Conservation (phyloP, 2,888 invertebrate species). For the Apamea monoglypha region DNA sequence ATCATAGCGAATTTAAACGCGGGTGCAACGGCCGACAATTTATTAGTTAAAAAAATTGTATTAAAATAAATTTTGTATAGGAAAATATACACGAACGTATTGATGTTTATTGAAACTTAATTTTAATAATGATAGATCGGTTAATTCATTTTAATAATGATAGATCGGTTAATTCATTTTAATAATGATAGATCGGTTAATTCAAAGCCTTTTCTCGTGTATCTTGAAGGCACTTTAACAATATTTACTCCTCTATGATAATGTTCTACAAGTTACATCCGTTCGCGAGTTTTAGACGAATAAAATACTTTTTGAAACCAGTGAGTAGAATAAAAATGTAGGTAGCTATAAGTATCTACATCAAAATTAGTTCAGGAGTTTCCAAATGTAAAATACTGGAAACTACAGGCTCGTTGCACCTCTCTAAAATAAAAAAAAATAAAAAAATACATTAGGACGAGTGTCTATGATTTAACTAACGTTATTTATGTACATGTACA, state of each 20-base stretch:
- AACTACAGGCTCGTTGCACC: conserved; percentile 59
- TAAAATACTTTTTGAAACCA: not conserved
- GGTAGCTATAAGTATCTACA: conserved; percentile 23
- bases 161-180: conserved; percentile 28
- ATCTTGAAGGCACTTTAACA: conserved; percentile 9
- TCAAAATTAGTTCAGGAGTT: conserved; percentile 16
- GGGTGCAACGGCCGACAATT: conserved; percentile 56
- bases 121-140: conserved; percentile 26
- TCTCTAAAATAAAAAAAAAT: conserved; percentile 24
- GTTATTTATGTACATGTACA: conserved; percentile 44
- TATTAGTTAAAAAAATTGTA: conserved; percentile 56
- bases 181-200: conserved; percentile 17
- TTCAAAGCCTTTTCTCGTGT: conserved; percentile 3
- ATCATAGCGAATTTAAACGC: conserved; percentile 55
- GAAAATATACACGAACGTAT: conserved; percentile 53
- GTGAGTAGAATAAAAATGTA: conserved; percentile 10
- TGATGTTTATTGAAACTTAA: conserved; percentile 1
- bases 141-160: no score
- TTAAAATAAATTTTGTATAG: conserved; percentile 57
- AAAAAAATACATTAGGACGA: conserved; percentile 39
- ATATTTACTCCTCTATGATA: conserved; percentile 34
- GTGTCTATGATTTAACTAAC: conserved; percentile 30
- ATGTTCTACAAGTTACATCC: conserved; percentile 7
- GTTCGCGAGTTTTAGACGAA: conserved; percentile 20
- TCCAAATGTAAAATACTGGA: conserved; percentile 22